These are phyloP conservation scores for Lagria hirta DNA, from an alignment of 2,888 invertebrate genomes.

Conservation along the genomic window DNA sequence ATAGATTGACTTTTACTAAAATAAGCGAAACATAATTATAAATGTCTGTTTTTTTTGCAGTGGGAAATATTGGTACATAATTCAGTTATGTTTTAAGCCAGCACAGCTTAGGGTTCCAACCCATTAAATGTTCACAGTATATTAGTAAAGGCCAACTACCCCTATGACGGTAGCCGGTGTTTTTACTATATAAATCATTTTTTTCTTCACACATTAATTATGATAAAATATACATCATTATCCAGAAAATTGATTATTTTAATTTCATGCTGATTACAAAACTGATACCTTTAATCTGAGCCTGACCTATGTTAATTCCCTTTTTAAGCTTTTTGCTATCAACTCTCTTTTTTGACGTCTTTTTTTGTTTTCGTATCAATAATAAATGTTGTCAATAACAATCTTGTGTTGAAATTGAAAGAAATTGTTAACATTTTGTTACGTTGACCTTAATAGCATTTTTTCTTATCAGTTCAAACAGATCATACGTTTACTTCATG, in stretches of 20 bases:
- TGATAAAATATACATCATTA: slow-evolving; percentile 3
- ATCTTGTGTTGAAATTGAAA: background rate
- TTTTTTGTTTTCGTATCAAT: background rate
- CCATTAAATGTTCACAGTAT: too few species aligned
- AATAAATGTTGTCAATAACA: background rate
- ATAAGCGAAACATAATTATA: too few species aligned
- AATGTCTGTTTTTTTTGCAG: too few species aligned
- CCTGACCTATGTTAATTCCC: slow-evolving; percentile 29
- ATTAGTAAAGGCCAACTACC: too few species aligned
- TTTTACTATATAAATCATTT: background rate
- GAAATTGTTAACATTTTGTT: slow-evolving; percentile 6
- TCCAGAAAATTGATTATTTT: slow-evolving; percentile 17
- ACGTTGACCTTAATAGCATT: slow-evolving; percentile 16
- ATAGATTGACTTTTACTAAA: too few species aligned
- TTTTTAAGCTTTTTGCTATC: slow-evolving; percentile 7
- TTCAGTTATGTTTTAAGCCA: too few species aligned
- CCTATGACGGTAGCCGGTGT: too few species aligned
- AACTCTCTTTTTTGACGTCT: background rate
- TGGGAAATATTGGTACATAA: too few species aligned
- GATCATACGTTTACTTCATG: slow-evolving; percentile 17
- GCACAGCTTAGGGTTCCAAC: too few species aligned
- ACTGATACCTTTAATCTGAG: slow-evolving; percentile 33
- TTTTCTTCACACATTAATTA: slow-evolving; percentile 5
- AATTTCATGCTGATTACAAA: slow-evolving; percentile 5
- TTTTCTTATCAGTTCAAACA: slow-evolving; percentile 15